phyloP scores from a whole-genome alignment of 1,140 invertebrate genomes.

The Diachasmimorpha longicaudata region DNA sequence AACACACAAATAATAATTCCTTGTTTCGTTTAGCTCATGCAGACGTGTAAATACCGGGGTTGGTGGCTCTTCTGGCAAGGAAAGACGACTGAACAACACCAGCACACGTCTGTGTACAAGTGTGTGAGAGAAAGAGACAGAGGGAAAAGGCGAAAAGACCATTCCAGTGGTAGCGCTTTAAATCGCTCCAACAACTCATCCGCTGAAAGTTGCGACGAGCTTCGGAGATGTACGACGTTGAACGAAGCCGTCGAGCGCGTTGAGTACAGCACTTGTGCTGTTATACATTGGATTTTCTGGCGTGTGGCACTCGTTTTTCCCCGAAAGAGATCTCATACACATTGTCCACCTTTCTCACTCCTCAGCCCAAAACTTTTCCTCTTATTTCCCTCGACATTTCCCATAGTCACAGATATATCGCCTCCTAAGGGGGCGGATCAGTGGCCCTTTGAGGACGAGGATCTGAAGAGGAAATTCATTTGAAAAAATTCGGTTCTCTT shows the following conservation, averaged over 20 bases:
- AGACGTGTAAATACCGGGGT: conserved; percentile 23
- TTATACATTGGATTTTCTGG: neutral
- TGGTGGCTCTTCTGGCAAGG: conserved; percentile 13
- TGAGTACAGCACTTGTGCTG: neutral
- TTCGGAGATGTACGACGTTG: conserved; percentile 53
- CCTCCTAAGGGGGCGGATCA: neutral
- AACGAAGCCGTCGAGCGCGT: neutral
- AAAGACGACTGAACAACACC: conserved; percentile 27
- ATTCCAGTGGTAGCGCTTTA: conserved; percentile 52
- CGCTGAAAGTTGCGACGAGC: conserved; percentile 57
- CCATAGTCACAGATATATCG: neutral
- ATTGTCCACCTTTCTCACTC: neutral
- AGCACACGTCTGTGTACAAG: conserved; percentile 27
- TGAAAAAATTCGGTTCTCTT: too few species aligned
- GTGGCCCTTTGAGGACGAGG: neutral
- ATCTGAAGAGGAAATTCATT: too few species aligned
- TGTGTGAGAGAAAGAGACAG: conserved; percentile 33
- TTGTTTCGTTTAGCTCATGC: conserved; percentile 51
- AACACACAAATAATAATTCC: conserved; percentile 62
- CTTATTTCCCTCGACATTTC: neutral
- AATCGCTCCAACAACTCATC: conserved; percentile 62
- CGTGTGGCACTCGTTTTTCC: neutral
- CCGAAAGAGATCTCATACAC: conserved; percentile 11
- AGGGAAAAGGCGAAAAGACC: conserved; percentile 43
- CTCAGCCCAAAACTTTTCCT: neutral